These are phyloP conservation scores for Eleginops maclovinus DNA, from an alignment of 2,113 vertebrate species.

Conservation along the genomic window DNA sequence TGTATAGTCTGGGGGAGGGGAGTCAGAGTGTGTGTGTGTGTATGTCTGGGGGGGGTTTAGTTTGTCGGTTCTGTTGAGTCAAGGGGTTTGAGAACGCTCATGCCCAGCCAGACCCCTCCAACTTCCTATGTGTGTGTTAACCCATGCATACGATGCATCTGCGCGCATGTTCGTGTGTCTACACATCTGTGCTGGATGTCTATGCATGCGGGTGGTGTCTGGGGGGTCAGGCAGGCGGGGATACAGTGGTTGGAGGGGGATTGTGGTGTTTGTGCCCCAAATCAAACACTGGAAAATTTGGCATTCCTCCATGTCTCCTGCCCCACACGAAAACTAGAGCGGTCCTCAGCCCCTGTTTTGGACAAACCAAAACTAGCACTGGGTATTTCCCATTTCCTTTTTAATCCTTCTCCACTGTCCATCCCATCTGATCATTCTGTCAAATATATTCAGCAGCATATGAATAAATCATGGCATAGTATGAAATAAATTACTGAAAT, in stretches of 20 bases:
- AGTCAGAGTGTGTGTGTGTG: background rate
- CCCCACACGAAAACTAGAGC: slow-evolving; percentile 26
- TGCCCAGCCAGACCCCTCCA: slow-evolving; percentile 19
- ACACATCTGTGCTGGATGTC: slow-evolving; percentile 40
- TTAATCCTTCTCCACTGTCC: background rate
- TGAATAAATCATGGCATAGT: background rate
- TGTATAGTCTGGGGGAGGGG: slow-evolving; percentile 31
- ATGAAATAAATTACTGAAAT: background rate
- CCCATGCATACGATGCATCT: slow-evolving; percentile 30
- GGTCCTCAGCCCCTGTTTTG: background rate
- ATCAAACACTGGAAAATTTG: slow-evolving; percentile 60
- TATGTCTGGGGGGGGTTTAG: slow-evolving; percentile 9
- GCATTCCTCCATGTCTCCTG: slow-evolving; percentile 50
- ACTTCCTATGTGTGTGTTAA: slow-evolving; percentile 45
- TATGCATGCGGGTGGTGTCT: slow-evolving; percentile 19
- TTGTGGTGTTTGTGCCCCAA: slow-evolving; percentile 49
- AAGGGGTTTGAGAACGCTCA: slow-evolving; percentile 56
- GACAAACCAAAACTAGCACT: slow-evolving; percentile 24
- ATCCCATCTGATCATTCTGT: slow-evolving; percentile 4
- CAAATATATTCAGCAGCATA: background rate
- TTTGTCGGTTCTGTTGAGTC: slow-evolving; percentile 68
- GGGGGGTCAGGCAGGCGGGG: slow-evolving; percentile 35
- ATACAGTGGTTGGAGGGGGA: slow-evolving; percentile 32
- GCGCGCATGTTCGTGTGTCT: slow-evolving; percentile 19
- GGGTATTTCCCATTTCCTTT: slow-evolving; percentile 8